Base-by-base conservation (phyloP, 1,140 invertebrate genomes). In the Liolophura sinensis region DNA sequence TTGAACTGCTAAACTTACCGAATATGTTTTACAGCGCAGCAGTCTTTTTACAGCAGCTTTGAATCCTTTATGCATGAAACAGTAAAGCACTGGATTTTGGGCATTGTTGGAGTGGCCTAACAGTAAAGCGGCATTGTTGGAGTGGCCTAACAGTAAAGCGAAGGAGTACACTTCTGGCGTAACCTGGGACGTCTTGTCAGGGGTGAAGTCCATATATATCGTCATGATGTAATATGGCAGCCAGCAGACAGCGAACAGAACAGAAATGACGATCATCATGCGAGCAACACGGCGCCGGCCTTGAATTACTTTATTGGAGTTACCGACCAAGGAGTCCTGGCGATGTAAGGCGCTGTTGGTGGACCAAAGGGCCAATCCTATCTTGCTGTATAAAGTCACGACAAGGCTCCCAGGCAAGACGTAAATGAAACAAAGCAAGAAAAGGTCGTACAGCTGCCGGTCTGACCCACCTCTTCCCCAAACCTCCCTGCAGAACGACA, bases 241-340 rank as follows among this genome's bases (percentile, higher is more conserved):
- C 91, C 92, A 92, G 78, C 91, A 92, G 1, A 90, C 74, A 0
- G 91, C 91, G 78, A 93, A 93, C 0, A 92, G 85, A 1, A 91
- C 85, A 0, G 91, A 91, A 5, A 92, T 84, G 0, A 92, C 86
- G 6, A 92, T 82, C 48, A 92, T 86, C 63, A 92, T 91, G 82
- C 89, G 88, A 0, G 92, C 92, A 12, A 92, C 89, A 52, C 91
- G 84, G 72, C 89, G 88, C 64, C 91, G 82, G 70, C 91, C 89
- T 1, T 89, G 85, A 50, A 91, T 88, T n/a, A 92, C 77, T 88
- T 87, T 65, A 89, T 89, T 63, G 68, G 69, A 54, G 73, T 76
- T 70, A 59, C 62, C 65, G 11, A 72, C 65, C 24, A 59, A 58
- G 5, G 76, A 78, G 56, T 73, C 73, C 54, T 78, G 72, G 25